Base-by-base conservation (phyloP, 2,888 invertebrate species). In the Acanthacorydalis orientalis region DNA sequence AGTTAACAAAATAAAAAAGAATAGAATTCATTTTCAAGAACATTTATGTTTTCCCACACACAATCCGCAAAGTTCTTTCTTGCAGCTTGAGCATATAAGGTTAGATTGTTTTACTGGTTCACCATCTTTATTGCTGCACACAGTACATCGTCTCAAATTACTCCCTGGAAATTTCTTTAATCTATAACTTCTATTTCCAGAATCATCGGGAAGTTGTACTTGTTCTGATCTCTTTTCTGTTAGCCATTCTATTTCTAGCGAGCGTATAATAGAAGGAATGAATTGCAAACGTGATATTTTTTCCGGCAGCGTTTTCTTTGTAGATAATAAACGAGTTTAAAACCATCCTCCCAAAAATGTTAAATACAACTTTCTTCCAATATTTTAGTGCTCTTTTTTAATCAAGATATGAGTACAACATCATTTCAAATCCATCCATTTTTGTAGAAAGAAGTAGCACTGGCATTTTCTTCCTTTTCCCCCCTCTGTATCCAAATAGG, bases 301-400 rank as follows among this genome's bases (percentile, higher is more conserved):
- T 53, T 48, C 48, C 49, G 9, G 46, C 49, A 41, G 46, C 49
- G 48, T 53, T 57, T 2, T 51, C 40, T 35, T 41, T 46, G 48
- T 56, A 56, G n/a, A 57, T 23, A 49, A 55, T 56, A 52, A 54
- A 57, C 12, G 56, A 46, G 51, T 55, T 56, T 37, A 55, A 43
- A 55, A 52, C 49, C 53, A 23, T 23, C 3, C 23, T 2, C 3
- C 23, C 23, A 23, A 23, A 23, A 23, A 23, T 23, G 23, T 6
- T 23, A 23, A 23, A 23, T 4, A 23, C 23, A 23, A 4, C 23
- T 6, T 23, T 23, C 6, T 23, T 23, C 23, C 23, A 23, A 6
- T 4, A 23, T 23, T 2, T 23, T 6, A 23, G 6, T 6, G 23
- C 6, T 23, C 6, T 23, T 23, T 6, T 23, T 6, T 23, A 2